These are phyloP conservation scores for Eulemur macaco DNA, from an alignment of 2,113 vertebrate species.

Conservation along the genomic window DNA sequence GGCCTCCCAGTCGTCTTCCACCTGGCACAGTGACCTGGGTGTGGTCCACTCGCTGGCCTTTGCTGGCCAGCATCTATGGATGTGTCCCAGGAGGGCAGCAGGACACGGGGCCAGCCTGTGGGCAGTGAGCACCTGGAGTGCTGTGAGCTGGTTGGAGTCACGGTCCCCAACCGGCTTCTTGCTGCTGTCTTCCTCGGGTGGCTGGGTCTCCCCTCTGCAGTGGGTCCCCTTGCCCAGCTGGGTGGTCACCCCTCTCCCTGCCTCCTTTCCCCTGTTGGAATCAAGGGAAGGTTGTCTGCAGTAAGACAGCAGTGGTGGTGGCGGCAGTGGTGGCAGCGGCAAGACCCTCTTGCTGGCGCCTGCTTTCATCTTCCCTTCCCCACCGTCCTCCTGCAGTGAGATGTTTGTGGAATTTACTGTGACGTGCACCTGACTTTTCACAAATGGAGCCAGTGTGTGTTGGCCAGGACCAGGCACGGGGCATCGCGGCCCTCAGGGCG, in stretches of 20 bases:
- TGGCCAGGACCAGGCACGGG: accelerated
- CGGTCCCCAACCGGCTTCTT: background rate
- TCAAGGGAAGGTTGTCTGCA: background rate
- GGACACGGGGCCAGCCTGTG: background rate
- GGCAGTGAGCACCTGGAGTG: too few relatives aligned
- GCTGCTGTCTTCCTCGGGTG: background rate
- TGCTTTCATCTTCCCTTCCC: background rate
- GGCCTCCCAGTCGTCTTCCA: background rate
- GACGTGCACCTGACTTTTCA: background rate
- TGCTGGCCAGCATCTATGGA: background rate
- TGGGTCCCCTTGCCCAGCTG: too few relatives aligned
- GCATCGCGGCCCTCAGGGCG: too few relatives aligned
- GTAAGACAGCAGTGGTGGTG: background rate
- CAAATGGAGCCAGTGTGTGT: background rate
- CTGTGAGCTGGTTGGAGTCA: accelerated
- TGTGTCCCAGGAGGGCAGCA: background rate
- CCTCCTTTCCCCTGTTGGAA: background rate
- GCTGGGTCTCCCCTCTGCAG: background rate
- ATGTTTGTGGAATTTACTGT: background rate
- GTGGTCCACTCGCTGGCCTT: background rate
- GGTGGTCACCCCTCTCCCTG: background rate
- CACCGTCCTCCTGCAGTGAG: background rate
- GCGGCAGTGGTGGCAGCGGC: too few relatives aligned
- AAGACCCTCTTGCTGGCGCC: background rate
- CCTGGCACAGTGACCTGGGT: background rate